Evolutionary conservation across 92 coral and sea anemone species (phyloP), one percentile per base, ranked within the genome.

Genomic region (Montipora capitata): DNA sequence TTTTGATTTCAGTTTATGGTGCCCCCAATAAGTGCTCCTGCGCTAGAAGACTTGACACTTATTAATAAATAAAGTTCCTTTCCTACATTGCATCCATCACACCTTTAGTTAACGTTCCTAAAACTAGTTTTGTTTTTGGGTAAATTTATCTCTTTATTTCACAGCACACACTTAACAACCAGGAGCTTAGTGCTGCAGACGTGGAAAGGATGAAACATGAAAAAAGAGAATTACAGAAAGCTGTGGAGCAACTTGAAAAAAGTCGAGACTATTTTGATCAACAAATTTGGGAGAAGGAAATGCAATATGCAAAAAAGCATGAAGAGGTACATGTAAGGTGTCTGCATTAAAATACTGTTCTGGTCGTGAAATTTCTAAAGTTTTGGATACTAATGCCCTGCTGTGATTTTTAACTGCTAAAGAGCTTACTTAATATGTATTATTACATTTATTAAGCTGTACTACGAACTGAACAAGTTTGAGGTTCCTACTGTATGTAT

Each of bases 101-200:
- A 27, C 2, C 35, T 27, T 27, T 27, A 27, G 35, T 27, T 27
- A 27, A 27, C 35, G 35, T 27, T 27, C 35, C 35, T 27, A 27
- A 27, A 27, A 27, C 35, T 27, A 27, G 35, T 27, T 27, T 0
- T 27, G 35, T 27, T 27, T 27, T 27, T 27, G 35, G 35, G 35
- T 27, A 8, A 5, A 68, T 10, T 27, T 68, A 58, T 39, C 69
- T 17, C 10, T 4, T 75, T 59, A 12, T 44, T 12, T 80, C 67
- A 3, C 83, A 97, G 99, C 56, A 82, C 15, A 89, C 89, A 15
- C 82, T 97, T 0, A 93, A 94, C 87, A 84, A 86, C 45, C 99
- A 97, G 77, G 98, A 97, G 80, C 84, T 97, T 15, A 97, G 99
- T 74, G 97, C 98, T 0, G 98, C 96, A 7, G 99, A 97, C 78